Conservation (phyloP, 1,140 invertebrate genomes). For the Drosophila nasuta region DNA sequence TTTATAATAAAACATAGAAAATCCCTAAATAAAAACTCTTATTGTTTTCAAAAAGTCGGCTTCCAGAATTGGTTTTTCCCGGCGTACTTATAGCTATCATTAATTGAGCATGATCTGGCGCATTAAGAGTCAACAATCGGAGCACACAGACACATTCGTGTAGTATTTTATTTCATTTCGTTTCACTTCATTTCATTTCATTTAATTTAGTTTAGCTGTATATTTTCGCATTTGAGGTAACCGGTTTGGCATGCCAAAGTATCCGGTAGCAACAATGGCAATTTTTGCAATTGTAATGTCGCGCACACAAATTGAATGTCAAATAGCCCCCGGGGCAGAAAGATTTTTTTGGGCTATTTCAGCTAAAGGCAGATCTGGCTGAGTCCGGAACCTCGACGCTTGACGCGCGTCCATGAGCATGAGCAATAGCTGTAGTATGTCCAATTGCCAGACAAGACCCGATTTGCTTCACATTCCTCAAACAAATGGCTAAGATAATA, state of each 20-base stretch:
- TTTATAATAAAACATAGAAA: not conserved
- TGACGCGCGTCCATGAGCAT: conserved; percentile 32
- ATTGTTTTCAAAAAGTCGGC: not conserved
- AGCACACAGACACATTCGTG: conserved; percentile 9
- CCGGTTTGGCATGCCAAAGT: conserved; percentile 63
- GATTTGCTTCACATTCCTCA: conserved; percentile 78
- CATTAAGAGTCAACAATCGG: conserved; percentile 21
- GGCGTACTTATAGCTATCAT: not conserved
- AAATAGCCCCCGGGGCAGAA: conserved; percentile 55
- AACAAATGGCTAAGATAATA: conserved; percentile 45
- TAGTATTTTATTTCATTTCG: conserved; percentile 10
- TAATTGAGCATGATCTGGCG: conserved; percentile 10
- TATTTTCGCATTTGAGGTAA: conserved; percentile 29
- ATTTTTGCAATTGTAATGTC: conserved; percentile 76
- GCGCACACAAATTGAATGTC: conserved; percentile 75
- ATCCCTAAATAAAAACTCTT: not conserved
- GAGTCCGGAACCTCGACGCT: conserved; percentile 52
- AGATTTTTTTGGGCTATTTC: conserved; percentile 37
- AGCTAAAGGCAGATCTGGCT: conserved; percentile 24
- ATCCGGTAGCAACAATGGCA: conserved; percentile 78
- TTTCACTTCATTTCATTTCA: conserved; percentile 25
- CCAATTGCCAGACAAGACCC: conserved; percentile 65
- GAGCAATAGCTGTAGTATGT: conserved; percentile 57
- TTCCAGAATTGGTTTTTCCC: conserved; percentile 5
- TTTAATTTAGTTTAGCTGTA: conserved; percentile 21